A percentile compares a stretch with the other conserved stretches of the same genome.
These are phyloP conservation scores for Microctenopoma lineatum DNA, from an alignment of 2,797 vertebrate species.

Conservation along the genomic window DNA sequence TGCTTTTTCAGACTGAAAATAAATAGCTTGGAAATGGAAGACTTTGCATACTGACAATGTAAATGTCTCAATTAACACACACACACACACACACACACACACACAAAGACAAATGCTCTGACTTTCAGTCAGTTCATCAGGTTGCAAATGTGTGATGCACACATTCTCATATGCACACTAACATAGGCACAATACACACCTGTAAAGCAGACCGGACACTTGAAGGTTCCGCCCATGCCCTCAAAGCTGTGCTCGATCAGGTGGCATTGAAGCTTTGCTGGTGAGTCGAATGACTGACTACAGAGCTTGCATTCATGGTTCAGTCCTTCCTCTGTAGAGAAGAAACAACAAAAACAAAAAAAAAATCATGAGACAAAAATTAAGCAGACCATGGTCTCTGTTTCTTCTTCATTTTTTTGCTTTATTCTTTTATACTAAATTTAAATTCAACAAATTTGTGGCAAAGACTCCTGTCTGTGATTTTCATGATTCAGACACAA, in stretches of 20 bases:
- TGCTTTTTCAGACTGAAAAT: constrained; percentile 46
- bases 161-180: constrained; percentile 15
- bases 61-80: constrained; percentile 9
- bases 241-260: constrained; percentile 99
- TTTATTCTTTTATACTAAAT: constrained; percentile 36
- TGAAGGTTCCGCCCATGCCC: constrained; percentile 99
- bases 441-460: constrained; percentile 55
- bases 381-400: constrained; percentile 59
- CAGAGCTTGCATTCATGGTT: constrained; percentile 99
- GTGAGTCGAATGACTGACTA: constrained; percentile 98
- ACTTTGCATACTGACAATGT: constrained; percentile 24
- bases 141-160: constrained; percentile 1
- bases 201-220: constrained; percentile 99
- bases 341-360: constrained; percentile 58
- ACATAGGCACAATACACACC: constrained; percentile 77
- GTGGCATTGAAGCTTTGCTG: constrained; percentile 98
- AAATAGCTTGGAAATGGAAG: constrained; percentile 16
- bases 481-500: constrained; percentile 62
- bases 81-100: constrained; percentile 15
- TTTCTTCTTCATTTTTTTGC: constrained; percentile 2
- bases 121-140: background rate
- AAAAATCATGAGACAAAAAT: constrained; percentile 60
- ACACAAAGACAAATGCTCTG: background rate
- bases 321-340: constrained; percentile 92
- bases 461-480: constrained; percentile 61